phyloP scores from a whole-genome alignment of 2,888 invertebrate species.

The Drosophila cracens region DNA sequence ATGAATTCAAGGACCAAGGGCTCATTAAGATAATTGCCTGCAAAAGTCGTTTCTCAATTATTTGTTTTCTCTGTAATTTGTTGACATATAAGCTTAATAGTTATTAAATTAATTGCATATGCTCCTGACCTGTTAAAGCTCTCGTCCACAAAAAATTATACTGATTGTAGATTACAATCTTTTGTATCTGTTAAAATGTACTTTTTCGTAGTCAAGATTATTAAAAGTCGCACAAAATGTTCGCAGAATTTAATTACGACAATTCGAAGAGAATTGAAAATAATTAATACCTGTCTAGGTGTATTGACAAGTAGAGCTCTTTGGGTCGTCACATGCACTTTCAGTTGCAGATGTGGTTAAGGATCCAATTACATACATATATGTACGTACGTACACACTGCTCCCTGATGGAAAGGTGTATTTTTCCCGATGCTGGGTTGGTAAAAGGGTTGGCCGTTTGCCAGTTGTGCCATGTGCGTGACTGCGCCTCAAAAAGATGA shows the following conservation, averaged over 20 bases:
- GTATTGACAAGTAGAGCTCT: neutral
- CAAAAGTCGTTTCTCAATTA: neutral
- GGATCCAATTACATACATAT: neutral
- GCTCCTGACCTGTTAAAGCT: too few relatives aligned
- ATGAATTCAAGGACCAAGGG: neutral
- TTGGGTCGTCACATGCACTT: neutral
- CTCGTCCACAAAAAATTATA: neutral
- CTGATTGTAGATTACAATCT: neutral
- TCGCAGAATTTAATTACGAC: neutral
- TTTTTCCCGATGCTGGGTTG: conserved; percentile 2
- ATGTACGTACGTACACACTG: neutral
- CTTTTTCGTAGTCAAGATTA: neutral
- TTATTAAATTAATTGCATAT: neutral
- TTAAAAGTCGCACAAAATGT: neutral
- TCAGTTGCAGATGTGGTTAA: neutral
- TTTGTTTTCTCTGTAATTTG: neutral
- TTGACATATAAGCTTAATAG: neutral
- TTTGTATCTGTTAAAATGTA: neutral
- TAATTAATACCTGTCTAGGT: neutral
- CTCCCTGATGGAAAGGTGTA: conserved; percentile 9
- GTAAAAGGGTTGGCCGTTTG: conserved; percentile 11
- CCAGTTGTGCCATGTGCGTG: conserved; percentile 28
- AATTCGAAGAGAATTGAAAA: neutral
- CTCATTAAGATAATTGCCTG: neutral
- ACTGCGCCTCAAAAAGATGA: conserved; percentile 22